These are phyloP conservation scores for Drosophila pseudotakahashii DNA, from an alignment of 2,888 invertebrate species.

Conservation along the genomic window DNA sequence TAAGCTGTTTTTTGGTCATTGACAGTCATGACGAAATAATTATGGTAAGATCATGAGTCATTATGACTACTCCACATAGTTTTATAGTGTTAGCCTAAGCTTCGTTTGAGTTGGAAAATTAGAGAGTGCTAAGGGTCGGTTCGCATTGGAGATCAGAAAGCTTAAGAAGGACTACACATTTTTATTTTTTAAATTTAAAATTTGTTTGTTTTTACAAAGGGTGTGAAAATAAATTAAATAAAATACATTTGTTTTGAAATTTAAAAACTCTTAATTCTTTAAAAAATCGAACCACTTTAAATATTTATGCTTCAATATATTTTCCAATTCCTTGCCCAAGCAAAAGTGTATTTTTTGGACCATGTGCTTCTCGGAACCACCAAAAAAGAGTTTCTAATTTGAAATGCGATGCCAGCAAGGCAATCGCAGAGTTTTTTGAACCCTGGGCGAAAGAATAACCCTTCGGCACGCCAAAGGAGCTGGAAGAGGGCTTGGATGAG, in stretches of 20 bases:
- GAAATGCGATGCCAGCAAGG: slow-evolving; percentile 57
- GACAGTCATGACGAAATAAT: slow-evolving; percentile 23
- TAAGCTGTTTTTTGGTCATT: slow-evolving; percentile 23
- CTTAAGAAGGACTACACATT: too few species aligned
- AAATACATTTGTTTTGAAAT: too few species aligned
- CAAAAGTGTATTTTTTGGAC: slow-evolving; percentile 51
- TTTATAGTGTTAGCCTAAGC: slow-evolving; percentile 1
- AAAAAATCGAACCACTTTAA: too few species aligned
- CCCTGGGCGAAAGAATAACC: slow-evolving; percentile 39
- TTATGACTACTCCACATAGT: background rate
- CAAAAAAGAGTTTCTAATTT: slow-evolving; percentile 52
- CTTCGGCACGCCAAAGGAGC: slow-evolving; percentile 34
- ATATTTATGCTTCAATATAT: background rate
- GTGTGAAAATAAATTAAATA: too few species aligned
- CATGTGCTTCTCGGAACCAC: slow-evolving; percentile 27
- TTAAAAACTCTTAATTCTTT: too few species aligned
- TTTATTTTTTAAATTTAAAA: too few species aligned
- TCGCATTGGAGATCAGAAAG: background rate
- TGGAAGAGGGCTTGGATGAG: slow-evolving; percentile 34
- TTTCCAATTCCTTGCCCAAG: background rate
- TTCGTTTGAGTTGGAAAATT: background rate
- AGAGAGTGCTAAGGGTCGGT: background rate
- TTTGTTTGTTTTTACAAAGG: too few species aligned
- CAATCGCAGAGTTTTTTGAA: slow-evolving; percentile 71
- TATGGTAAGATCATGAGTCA: slow-evolving; percentile 15